phyloP scores from a whole-genome alignment of 2,797 vertebrate species.

The Steatocranus sp. region DNA sequence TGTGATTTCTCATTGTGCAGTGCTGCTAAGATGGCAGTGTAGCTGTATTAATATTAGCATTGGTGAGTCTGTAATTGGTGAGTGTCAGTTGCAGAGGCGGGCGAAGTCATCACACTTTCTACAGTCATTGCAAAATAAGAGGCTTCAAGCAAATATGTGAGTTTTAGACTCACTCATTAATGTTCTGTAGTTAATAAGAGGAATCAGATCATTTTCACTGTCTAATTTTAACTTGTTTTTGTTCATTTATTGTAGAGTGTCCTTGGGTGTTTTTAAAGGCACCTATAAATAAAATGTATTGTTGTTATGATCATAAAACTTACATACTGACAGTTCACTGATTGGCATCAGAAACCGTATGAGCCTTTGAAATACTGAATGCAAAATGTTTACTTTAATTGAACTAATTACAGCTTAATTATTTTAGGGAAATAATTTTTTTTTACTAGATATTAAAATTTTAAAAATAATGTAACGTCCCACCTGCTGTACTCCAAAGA shows the following conservation, averaged over 20 bases:
- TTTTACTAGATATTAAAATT: background rate
- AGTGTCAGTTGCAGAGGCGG: background rate
- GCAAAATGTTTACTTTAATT: fast-evolving
- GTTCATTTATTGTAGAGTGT: background rate
- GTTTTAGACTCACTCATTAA: background rate
- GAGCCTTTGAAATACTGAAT: background rate
- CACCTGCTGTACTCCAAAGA: background rate
- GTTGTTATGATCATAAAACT: background rate
- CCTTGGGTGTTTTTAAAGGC: background rate
- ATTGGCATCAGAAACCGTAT: fast-evolving
- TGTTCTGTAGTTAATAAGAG: background rate
- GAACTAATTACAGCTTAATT: background rate
- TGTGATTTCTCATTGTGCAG: fast-evolving
- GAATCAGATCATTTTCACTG: background rate
- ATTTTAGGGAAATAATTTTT: background rate
- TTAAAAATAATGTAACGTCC: background rate
- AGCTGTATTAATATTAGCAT: background rate
- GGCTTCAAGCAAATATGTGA: background rate
- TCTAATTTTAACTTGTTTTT: background rate
- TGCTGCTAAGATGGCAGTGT: background rate
- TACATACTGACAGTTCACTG: fast-evolving
- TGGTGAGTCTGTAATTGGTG: background rate
- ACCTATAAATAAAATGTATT: background rate
- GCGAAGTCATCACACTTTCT: fast-evolving
- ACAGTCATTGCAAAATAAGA: background rate